A percentile compares a stretch with the other conserved stretches of the same genome.
These are phyloP conservation scores for Gadus chalcogrammus DNA, from an alignment of 2,113 vertebrate species.

Conservation along the genomic window DNA sequence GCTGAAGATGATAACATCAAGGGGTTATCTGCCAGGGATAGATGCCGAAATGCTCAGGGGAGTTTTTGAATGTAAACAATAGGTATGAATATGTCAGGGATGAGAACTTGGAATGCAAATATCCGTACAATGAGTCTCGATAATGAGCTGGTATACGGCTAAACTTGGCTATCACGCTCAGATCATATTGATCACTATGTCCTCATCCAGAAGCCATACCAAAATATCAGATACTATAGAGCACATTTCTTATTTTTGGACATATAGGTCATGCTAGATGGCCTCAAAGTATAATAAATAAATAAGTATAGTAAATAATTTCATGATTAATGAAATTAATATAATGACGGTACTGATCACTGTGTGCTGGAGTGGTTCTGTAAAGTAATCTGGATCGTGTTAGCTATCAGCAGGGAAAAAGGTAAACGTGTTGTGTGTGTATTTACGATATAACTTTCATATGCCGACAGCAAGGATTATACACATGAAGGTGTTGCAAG, in stretches of 20 bases:
- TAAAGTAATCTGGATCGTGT: too few relatives aligned
- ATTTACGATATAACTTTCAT: too few relatives aligned
- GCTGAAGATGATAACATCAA: too few relatives aligned
- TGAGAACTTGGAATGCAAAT: background rate
- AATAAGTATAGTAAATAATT: too few relatives aligned
- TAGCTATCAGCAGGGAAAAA: too few relatives aligned
- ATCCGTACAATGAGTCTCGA: background rate
- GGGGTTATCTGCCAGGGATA: background rate
- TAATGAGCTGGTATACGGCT: background rate
- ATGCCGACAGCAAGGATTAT: background rate
- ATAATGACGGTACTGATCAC: too few relatives aligned
- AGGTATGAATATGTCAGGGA: background rate
- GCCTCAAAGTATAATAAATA: too few relatives aligned
- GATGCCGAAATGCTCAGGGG: background rate
- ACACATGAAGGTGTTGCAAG: background rate
- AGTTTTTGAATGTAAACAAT: background rate
- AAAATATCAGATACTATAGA: background rate
- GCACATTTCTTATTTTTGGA: background rate
- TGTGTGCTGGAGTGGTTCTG: background rate
- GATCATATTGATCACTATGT: too few relatives aligned
- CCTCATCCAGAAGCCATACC: too few relatives aligned
- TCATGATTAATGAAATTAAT: too few relatives aligned
- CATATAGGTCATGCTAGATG: background rate
- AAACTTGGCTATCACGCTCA: too few relatives aligned
- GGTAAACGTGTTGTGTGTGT: too few relatives aligned